Percentiles rank a stretch among this genome's conserved stretches.
Conservation (phyloP, 2,113 vertebrate species). For the Gymnocephalus cernua region DNA sequence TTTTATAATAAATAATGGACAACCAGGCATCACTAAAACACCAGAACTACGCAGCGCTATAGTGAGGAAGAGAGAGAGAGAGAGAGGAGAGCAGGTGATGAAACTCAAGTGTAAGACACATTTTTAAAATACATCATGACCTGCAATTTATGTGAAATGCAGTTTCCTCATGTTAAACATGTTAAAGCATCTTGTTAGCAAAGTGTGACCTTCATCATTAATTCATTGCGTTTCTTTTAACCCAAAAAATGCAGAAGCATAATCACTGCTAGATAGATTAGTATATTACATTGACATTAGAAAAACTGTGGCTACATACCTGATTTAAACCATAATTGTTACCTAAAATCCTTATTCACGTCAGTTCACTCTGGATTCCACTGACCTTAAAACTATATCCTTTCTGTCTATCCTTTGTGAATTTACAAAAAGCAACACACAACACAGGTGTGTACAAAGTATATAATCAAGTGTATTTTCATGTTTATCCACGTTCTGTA, state of each 20-base stretch:
- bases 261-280: not conserved
- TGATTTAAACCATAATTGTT: constrained; percentile 16
- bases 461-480: constrained; percentile 93
- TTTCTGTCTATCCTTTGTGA: constrained; percentile 2
- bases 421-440: constrained; percentile 65
- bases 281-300: not conserved
- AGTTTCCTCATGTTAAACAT: constrained; percentile 56
- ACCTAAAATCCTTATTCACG: constrained; percentile 10
- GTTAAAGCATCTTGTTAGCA: constrained; percentile 42
- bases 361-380: not conserved
- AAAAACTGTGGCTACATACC: not conserved
- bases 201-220: constrained; percentile 26
- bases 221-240: constrained; percentile 24
- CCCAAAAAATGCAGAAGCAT: constrained; percentile 15
- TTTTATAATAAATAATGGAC: constrained; percentile 54
- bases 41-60: constrained; percentile 18
- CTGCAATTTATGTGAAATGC: constrained; percentile 64
- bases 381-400: not conserved
- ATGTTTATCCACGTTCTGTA: constrained; percentile 90
- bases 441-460: constrained; percentile 86
- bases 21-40: constrained; percentile 29
- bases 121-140: constrained; percentile 59
- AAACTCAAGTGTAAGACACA: constrained; percentile 78
- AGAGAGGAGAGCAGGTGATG: constrained; percentile 66
- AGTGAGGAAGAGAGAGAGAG: constrained; percentile 7